Conservation (phyloP, 2,888 invertebrate genomes). For the Mechanitis mazaeus region DNA sequence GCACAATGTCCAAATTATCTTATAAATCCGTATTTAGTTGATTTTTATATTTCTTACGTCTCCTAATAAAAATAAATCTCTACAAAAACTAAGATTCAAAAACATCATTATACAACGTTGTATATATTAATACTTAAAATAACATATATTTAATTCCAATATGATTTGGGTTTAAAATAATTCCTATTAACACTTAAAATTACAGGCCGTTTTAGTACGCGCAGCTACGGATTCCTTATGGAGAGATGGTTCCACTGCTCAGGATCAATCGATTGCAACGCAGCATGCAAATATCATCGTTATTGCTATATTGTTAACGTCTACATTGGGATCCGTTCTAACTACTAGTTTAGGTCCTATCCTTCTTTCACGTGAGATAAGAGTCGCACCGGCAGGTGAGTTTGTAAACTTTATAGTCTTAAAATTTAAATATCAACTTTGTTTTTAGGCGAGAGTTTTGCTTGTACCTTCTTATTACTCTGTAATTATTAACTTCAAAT, state of each 20-base stretch:
- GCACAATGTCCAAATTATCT: too few species aligned
- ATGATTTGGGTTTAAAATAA: not conserved
- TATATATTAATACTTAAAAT: too few species aligned
- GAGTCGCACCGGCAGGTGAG: conserved; percentile 61
- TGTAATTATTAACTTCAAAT: too few species aligned
- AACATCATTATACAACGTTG: too few species aligned
- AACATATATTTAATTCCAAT: too few species aligned
- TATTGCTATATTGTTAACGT: conserved; percentile 64
- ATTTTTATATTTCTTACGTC: too few species aligned
- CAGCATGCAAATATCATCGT: conserved; percentile 70
- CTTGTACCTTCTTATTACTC: not conserved
- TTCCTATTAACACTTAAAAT: conserved; percentile 21
- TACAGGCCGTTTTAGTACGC: conserved; percentile 68
- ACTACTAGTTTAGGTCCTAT: conserved; percentile 64
- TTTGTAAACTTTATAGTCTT: conserved; percentile 5
- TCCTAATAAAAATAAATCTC: too few species aligned
- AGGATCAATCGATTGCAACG: conserved; percentile 54
- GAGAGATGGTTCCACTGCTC: conserved; percentile 45
- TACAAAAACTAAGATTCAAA: too few species aligned
- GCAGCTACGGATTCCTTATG: conserved; percentile 64
- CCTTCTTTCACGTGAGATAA: conserved; percentile 57
- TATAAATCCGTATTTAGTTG: too few species aligned
- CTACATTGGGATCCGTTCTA: conserved; percentile 59
- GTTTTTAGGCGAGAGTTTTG: not conserved
- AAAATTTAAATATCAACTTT: not conserved